Conservation (phyloP, 2,888 invertebrate species). For the Gymnocheta viridis region DNA sequence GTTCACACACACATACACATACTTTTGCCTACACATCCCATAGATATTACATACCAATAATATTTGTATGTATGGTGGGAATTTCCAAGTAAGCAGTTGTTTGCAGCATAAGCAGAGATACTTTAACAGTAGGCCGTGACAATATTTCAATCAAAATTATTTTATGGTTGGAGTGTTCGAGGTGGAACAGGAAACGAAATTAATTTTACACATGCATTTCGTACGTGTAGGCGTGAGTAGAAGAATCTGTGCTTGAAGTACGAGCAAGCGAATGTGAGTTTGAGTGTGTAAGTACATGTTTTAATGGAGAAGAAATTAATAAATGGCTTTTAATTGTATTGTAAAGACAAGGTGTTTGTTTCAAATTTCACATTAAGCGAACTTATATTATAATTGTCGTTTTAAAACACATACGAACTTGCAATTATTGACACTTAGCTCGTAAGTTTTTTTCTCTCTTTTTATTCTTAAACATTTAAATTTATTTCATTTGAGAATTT, state of each 20-base stretch:
- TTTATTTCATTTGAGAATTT: neutral
- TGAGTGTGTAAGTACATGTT: constrained; percentile 30
- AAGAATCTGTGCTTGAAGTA: constrained; percentile 16
- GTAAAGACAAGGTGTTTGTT: constrained; percentile 53
- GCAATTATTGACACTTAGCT: constrained; percentile 63
- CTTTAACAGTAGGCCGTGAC: constrained; percentile 62
- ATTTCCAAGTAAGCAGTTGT: neutral
- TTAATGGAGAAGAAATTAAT: constrained; percentile 72
- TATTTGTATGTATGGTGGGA: neutral
- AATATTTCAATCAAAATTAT: constrained; percentile 71
- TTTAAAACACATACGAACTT: constrained; percentile 38
- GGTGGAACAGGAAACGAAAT: constrained; percentile 70
- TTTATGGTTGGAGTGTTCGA: constrained; percentile 71
- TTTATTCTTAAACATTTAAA: neutral
- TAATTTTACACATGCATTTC: constrained; percentile 69
- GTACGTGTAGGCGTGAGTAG: neutral
- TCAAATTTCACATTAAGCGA: constrained; percentile 56
- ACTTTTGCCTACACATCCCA: neutral
- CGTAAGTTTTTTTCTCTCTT: neutral
- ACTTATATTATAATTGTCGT: constrained; percentile 65
- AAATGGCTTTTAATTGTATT: constrained; percentile 72
- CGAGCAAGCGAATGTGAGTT: neutral
- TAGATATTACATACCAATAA: too few relatives aligned
- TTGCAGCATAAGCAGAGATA: constrained; percentile 12
- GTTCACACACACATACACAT: neutral